Base-by-base conservation (phyloP, 2,113 vertebrate species). In the Phalacrocorax carbo region DNA sequence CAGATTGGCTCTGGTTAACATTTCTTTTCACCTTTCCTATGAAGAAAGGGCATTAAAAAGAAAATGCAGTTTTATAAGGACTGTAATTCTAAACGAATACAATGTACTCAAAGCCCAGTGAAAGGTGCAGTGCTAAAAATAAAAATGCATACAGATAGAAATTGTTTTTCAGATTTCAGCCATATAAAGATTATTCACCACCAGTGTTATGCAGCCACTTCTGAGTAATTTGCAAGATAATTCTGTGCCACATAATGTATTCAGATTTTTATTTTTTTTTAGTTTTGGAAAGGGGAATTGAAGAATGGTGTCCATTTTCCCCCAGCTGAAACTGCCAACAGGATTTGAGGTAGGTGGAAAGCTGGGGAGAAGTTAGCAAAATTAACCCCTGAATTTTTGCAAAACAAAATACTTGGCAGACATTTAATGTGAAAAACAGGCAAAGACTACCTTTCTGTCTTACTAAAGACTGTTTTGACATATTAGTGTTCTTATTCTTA, bases 281-380 rank as follows among this genome's bases (percentile, higher is more conserved):
- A 4, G 10, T 73, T 38, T 81, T 80, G 21, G 36, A 88, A 76
- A 73, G 5, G 2, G 15, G 6, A 80, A 48, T 15, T 88, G 22
- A 65, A 52, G 58, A 86, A 65, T 36, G 8, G 10, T 16, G 7
- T 14, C 34, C 3, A 3, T 48, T 21, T 60, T 60, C 3, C 12
- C 10, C 6, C 15, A 21, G 13, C 30, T n/a, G 23, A 87, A 91
- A 57, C 30, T 75, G 30, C 15, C 0, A 0, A 15, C 5, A 11
- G 48, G n/a, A 60, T 68, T 71, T 58, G 34, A 80, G 13, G 13
- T 23, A 6, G 1, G 11, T 52, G 48, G 34, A 58, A 85, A 82
- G 8, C 9, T 27, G 18, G 13, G 13, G 29, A 34, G n/a, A 86
- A 86, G 65, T 71, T 64, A 82, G 52, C 5, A 86, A 49, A 82